Percentiles rank a stretch among this genome's conserved stretches.
These are phyloP conservation scores for Herpetotheres cachinnans DNA, from an alignment of 2,113 vertebrate genomes.

Conservation along the genomic window DNA sequence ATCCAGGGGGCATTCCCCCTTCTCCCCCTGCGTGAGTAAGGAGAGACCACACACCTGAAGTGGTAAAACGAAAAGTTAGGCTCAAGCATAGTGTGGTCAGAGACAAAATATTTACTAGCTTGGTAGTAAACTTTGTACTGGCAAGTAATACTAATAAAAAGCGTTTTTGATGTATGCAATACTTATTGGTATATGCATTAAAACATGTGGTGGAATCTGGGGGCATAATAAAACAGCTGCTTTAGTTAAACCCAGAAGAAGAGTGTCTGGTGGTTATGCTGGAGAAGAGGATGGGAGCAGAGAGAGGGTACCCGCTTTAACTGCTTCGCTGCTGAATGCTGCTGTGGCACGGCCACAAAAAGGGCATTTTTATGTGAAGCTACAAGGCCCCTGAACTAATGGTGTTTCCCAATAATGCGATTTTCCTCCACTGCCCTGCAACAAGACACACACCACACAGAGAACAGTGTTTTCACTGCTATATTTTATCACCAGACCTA, in stretches of 20 bases:
- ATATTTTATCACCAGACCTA: neutral
- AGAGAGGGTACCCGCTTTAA: neutral
- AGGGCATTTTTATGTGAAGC: rapidly evolving
- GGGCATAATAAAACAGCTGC: neutral
- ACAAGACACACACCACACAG: neutral
- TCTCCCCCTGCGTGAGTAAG: neutral
- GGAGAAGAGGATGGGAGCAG: neutral
- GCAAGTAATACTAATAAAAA: constrained; percentile 23
- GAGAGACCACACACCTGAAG: constrained; percentile 23
- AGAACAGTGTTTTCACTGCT: neutral
- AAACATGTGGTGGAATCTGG: constrained; percentile 1
- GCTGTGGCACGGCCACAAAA: neutral
- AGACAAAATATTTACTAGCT: constrained; percentile 41
- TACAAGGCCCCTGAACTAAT: neutral
- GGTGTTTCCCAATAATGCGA: neutral
- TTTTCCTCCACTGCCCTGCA: neutral
- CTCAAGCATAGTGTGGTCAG: neutral
- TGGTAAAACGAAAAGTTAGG: neutral
- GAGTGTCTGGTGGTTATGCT: neutral
- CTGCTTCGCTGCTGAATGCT: neutral
- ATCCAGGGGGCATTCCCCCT: neutral
- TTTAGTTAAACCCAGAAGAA: neutral
- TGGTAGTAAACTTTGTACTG: neutral
- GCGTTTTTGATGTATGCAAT: neutral
- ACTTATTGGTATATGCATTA: neutral